phyloP scores from a whole-genome alignment of 1,140 invertebrate genomes.

The Aporrectodea caliginosa region DNA sequence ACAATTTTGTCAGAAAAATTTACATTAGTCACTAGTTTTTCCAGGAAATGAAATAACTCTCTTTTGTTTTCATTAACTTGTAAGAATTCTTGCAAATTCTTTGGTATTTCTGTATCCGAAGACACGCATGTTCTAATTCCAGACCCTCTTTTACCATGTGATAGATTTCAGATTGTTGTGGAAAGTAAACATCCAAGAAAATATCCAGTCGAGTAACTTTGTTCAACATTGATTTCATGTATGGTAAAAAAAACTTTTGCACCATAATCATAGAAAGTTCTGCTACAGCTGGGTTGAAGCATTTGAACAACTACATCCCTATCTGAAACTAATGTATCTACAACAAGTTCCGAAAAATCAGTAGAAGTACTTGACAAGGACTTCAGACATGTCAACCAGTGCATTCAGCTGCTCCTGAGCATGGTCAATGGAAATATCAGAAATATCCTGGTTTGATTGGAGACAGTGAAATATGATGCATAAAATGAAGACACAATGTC shows the following conservation, averaged over 20 bases:
- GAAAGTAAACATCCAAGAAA: conserved; percentile 26
- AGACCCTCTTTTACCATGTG: neutral
- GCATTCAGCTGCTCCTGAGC: conserved; percentile 41
- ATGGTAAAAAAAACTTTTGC: conserved; percentile 1
- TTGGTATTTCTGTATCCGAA: neutral
- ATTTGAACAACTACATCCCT: neutral
- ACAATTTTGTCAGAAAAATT: neutral
- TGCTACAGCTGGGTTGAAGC: neutral
- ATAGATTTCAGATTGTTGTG: neutral
- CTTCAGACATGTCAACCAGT: conserved; percentile 3
- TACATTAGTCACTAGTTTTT: neutral
- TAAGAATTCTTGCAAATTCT: neutral
- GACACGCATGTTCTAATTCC: neutral
- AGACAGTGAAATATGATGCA: conserved; percentile 34
- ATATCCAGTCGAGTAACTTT: conserved; percentile 22
- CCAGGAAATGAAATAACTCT: neutral
- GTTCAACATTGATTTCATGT: conserved; percentile 1
- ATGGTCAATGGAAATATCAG: conserved; percentile 39
- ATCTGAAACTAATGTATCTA: neutral
- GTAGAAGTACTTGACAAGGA: neutral
- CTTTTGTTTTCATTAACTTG: neutral
- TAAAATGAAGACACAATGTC: conserved; percentile 26
- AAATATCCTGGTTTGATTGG: conserved; percentile 37
- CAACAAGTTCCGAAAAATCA: neutral
- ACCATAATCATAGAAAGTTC: neutral